Conservation (phyloP, 2,888 invertebrate species). For the Drosophila anomalata region DNA sequence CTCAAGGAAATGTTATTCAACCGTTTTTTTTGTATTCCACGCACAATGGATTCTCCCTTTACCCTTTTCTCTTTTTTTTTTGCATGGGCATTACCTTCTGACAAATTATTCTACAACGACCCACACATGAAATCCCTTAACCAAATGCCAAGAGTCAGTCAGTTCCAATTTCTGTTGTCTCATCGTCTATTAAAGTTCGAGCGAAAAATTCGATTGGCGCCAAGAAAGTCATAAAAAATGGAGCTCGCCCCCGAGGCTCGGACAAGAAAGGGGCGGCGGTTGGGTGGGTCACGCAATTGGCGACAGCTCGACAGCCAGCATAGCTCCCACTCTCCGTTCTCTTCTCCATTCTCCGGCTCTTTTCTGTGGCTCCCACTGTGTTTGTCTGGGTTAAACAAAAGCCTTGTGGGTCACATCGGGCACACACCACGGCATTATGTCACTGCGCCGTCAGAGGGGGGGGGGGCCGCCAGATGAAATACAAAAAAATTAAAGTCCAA, state of each 20-base stretch:
- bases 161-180: conserved; percentile 39
- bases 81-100: conserved; percentile 3
- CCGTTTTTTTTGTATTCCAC: not conserved
- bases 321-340: not conserved
- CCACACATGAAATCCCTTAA: conserved; percentile 7
- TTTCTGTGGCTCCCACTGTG: not conserved
- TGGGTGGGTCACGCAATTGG: conserved; percentile 45
- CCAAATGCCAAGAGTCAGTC: conserved; percentile 5
- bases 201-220: conserved; percentile 61
- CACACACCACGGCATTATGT: conserved; percentile 61
- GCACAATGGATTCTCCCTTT: not conserved
- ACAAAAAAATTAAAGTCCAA: conserved; percentile 61
- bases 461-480: conserved; percentile 1
- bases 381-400: conserved; percentile 30
- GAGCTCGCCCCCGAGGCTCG: conserved; percentile 28
- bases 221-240: conserved; percentile 66
- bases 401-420: conserved; percentile 57
- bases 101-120: conserved; percentile 19
- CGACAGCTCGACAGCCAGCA: conserved; percentile 54
- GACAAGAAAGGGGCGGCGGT: conserved; percentile 16
- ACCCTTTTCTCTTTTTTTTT: not conserved
- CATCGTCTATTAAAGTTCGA: conserved; percentile 45
- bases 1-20: conserved; percentile 6
- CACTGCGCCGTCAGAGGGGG: conserved; percentile 37
- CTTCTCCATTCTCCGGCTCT: not conserved